Evolutionary conservation across 2,888 invertebrate genomes (phyloP), one percentile per base, ranked within the genome.

Genomic region (Ernsta delagoae): DNA sequence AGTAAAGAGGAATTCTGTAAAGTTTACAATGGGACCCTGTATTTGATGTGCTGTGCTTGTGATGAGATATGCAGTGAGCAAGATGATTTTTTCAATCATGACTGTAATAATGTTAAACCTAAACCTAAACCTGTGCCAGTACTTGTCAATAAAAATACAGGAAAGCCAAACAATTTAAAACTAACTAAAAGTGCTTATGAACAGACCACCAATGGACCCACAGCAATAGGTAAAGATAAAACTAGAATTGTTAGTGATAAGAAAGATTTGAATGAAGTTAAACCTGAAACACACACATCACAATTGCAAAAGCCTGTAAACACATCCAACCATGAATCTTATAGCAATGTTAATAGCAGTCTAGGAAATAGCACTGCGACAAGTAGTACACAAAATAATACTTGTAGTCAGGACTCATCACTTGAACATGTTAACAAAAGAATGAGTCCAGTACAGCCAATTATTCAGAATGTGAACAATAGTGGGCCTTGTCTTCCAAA

Each of bases 41-140:
- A 96, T 86, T 90, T 97, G 72, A 96, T 97, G 92, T 97, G 97
- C 83, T 97, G 97, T 89, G 95, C 94, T 48, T 97, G 97, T 89
- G 96, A 97, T 84, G 95, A 96, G 83, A 95, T 96, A 48, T 97
- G 97, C 85, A 95, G 94, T 74, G 96, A 96, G 81, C 94, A 95
- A 76, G 96, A 96, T 83, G 95, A 96, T 83, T 97, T 97, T 88
- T 95, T 95, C 74, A 95, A 95, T 78, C 97, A 97, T 83, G 94
- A 95, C 80, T 97, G 97, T 81, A 90, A 90, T 77, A 92, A 92
- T 82, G 78, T 92, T 48, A 92, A 88, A 76, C 92, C 93, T 41
- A 92, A 89, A 76, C 92, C 93, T 9, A 92, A 85, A 86, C 93
- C 93, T 76, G 90, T 92, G 82, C 92, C 93, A 79, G 86, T 93